Evolutionary conservation across 2,888 invertebrate species (phyloP).

Genomic region (Latrodectus hesperus): DNA sequence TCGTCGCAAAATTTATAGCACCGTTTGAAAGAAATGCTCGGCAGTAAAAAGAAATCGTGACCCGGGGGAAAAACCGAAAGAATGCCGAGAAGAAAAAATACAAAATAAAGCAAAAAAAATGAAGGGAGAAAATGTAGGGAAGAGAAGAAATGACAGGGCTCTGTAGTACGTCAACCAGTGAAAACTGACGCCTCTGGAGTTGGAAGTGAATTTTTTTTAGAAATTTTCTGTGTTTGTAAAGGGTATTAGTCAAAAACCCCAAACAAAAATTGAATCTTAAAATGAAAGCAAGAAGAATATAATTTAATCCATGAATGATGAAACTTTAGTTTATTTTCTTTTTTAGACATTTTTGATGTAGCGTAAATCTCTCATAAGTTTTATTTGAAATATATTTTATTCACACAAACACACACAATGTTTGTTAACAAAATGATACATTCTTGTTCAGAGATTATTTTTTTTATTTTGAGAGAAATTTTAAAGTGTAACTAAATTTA

Average conservation of each 20-base stretch:
- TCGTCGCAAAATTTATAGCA: conserved; percentile 67
- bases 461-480: no score
- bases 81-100: conserved; percentile 38
- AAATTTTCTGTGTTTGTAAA: not conserved
- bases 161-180: conserved; percentile 45
- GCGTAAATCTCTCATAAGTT: no score
- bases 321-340: no score
- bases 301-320: no score
- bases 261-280: no score
- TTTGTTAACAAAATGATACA: no score
- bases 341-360: no score
- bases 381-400: no score
- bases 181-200: conserved; percentile 58
- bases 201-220: conserved; percentile 39
- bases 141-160: conserved; percentile 45
- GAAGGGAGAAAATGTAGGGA: conserved; percentile 46
- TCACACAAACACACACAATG: no score
- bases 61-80: conserved; percentile 49
- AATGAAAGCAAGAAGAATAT: no score
- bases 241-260: not conserved
- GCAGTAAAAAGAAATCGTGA: conserved; percentile 69
- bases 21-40: conserved; percentile 67
- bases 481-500: no score
- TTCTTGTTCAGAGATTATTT: no score
- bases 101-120: conserved; percentile 52